phyloP scores from a whole-genome alignment of 2,888 invertebrate species.

The Drosophila affinis region DNA sequence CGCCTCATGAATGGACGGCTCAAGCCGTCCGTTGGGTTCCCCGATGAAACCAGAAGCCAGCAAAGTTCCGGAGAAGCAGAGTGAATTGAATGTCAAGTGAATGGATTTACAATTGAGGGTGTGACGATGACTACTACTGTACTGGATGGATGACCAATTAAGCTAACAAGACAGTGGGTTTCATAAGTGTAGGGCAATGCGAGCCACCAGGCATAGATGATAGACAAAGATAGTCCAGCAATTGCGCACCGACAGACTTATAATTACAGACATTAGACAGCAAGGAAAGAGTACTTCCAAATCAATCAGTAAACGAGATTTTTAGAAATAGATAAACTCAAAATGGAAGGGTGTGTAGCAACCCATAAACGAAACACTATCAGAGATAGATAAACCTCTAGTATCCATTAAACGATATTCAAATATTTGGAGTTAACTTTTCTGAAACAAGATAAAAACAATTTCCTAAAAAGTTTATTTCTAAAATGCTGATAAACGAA shows the following conservation, averaged over 20 bases:
- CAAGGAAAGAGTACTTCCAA: not conserved
- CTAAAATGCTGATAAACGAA: not conserved
- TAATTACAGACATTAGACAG: not conserved
- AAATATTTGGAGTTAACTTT: not conserved
- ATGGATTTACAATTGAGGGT: slow-evolving; percentile 14
- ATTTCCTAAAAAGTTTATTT: not conserved
- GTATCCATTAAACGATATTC: not conserved
- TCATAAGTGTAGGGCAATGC: not conserved
- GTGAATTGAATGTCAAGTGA: slow-evolving; percentile 20
- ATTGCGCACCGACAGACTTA: not conserved
- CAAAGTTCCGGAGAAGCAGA: slow-evolving; percentile 13
- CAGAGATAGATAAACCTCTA: not conserved
- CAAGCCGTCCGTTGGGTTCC: not conserved
- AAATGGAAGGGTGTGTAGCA: not conserved
- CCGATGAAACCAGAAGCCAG: slow-evolving; percentile 25
- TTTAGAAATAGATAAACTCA: too few species aligned
- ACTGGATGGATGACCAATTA: slow-evolving; percentile 19
- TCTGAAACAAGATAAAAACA: not conserved
- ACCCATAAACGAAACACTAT: not conserved
- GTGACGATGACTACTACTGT: slow-evolving; percentile 15
- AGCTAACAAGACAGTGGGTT: not conserved
- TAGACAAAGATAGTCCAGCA: not conserved
- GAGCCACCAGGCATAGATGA: not conserved
- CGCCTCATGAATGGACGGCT: slow-evolving; percentile 12
- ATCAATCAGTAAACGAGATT: not conserved